phyloP scores from a whole-genome alignment of 1,140 invertebrate species.

The Platyura marginata region DNA sequence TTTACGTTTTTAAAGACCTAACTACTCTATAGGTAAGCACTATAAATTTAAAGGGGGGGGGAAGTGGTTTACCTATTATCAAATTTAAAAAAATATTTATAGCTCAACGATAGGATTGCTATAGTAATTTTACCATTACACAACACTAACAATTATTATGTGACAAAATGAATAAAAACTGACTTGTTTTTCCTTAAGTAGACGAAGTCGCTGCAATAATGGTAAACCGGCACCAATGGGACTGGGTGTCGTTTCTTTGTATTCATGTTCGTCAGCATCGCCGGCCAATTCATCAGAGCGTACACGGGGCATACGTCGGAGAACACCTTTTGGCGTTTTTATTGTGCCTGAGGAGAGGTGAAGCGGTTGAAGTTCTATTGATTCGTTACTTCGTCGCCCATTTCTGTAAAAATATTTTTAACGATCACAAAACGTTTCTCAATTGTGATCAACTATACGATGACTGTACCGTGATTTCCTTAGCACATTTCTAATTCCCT shows the following conservation, averaged over 20 bases:
- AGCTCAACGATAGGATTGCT: no score
- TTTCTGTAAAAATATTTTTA: slow-evolving; percentile 8
- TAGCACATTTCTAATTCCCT: slow-evolving; percentile 47
- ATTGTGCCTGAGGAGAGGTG: slow-evolving; percentile 23
- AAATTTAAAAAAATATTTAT: no score
- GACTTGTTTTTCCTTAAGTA: slow-evolving; percentile 72
- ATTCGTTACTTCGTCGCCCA: slow-evolving; percentile 35
- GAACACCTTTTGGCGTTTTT: slow-evolving; percentile 28
- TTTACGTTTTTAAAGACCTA: no score
- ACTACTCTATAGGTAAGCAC: no score
- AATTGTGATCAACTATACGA: neutral
- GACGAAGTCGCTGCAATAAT: slow-evolving; percentile 49
- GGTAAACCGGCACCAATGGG: slow-evolving; percentile 68
- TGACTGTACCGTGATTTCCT: slow-evolving; percentile 32
- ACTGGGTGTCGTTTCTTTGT: slow-evolving; percentile 37
- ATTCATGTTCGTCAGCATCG: slow-evolving; percentile 27
- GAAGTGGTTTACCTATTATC: no score
- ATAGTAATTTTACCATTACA: no score
- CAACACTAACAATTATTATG: no score
- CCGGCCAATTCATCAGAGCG: slow-evolving; percentile 41
- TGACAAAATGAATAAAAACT: slow-evolving; percentile 23
- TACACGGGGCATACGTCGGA: slow-evolving; percentile 48
- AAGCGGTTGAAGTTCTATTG: slow-evolving; percentile 43
- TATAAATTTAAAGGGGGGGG: no score
- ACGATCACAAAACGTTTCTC: neutral